phyloP scores from a whole-genome alignment of 2,113 vertebrate species.

The Periophthalmus modestus region DNA sequence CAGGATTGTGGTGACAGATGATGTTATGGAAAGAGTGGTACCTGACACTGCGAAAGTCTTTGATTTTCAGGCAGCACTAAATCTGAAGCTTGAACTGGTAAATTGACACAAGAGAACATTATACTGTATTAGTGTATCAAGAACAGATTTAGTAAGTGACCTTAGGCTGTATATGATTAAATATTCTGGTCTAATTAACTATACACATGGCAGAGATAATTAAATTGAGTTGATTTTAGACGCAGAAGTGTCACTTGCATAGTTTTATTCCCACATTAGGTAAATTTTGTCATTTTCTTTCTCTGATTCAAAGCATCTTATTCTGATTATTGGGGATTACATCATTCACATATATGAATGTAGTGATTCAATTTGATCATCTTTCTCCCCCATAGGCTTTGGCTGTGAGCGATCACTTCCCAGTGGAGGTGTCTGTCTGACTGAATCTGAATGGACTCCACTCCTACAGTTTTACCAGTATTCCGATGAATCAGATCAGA shows the following conservation, averaged over 20 bases:
- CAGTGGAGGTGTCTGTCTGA: slow-evolving; percentile 83
- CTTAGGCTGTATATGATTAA: too few relatives aligned
- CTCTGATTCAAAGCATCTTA: too few relatives aligned
- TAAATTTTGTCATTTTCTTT: too few relatives aligned
- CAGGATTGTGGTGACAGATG: slow-evolving; percentile 84
- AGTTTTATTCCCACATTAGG: too few relatives aligned
- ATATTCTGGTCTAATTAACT: too few relatives aligned
- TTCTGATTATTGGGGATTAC: too few relatives aligned
- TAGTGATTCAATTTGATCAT: not conserved
- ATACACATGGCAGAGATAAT: too few relatives aligned
- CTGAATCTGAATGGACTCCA: slow-evolving; percentile 13
- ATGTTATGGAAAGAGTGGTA: slow-evolving; percentile 77
- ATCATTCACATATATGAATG: too few relatives aligned
- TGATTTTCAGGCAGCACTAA: slow-evolving; percentile 77
- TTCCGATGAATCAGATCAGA: not conserved
- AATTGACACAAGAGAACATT: slow-evolving; percentile 2
- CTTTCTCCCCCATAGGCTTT: slow-evolving; percentile 75
- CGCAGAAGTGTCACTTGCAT: too few relatives aligned
- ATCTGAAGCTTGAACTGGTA: slow-evolving; percentile 80
- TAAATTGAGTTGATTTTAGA: too few relatives aligned
- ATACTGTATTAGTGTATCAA: not conserved
- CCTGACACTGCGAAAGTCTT: slow-evolving; percentile 74
- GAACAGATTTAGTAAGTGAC: not conserved
- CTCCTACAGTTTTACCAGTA: not conserved
- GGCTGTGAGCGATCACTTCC: slow-evolving; percentile 91